Evolutionary conservation across 2,113 vertebrate species (phyloP), one percentile per base, ranked within the genome.

Genomic region (Arothron firmamentum): DNA sequence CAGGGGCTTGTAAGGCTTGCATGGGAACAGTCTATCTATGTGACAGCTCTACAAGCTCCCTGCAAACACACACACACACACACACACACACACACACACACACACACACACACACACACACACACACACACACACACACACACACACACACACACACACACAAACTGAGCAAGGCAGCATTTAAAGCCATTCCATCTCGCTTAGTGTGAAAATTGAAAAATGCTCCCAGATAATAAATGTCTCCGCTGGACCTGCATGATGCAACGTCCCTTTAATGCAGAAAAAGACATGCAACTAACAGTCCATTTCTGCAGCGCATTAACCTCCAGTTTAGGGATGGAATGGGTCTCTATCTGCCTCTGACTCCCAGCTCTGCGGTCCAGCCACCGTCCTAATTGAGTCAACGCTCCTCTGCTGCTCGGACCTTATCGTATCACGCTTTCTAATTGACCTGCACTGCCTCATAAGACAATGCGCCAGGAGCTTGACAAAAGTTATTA

Each of bases 401-500:
- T 97, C 93, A 94, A 92, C 93, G 88, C 92, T 93, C 92, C 93
- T 93, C 93, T 93, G 92, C 93, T 92, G 93, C 90, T 91, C 88
- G 90, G 93, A 77, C 92, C 90, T 97, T 95, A 96, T 96, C 94
- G 92, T 93, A 96, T 96, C 95, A 97, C 93, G 92, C 92, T 90
- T 93, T 93, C 92, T 97, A 97, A 97, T 97, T 97, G 95, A 97
- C 94, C 93, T 93, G 80, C 90, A 83, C 94, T 94, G 94, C 93
- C 94, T 93, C 95, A 93, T 93, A 93, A 94, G 93, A 95, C 93
- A 94, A 93, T 93, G 95, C 91, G 62, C 93, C 94, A 94, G 93
- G 93, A 97, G 94, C 95, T 95, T 93, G 92, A 95, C 93, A 95
- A 94, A 96, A 96, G 94, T 96, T 97, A 96, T 96, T 97, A 94